A percentile compares a stretch with the other conserved stretches of the same genome.
These are phyloP conservation scores for Masnerella sp. DNA, from an alignment of 2,888 invertebrate species.

Conservation along the genomic window DNA sequence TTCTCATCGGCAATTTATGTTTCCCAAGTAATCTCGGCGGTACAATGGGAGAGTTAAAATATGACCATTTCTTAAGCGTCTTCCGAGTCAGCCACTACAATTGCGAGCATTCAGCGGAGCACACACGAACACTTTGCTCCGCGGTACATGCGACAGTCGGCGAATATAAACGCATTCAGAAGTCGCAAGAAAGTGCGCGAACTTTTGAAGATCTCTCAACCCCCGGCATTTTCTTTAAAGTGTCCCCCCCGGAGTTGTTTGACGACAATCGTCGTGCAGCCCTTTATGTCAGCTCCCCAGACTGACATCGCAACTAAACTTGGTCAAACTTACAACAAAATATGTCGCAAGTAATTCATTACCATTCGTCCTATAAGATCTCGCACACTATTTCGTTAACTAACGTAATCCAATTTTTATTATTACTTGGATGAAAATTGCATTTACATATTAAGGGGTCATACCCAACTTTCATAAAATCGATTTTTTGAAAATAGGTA, in stretches of 20 bases:
- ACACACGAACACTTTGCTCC: conserved; percentile 34
- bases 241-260: conserved; percentile 56
- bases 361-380: conserved; percentile 6
- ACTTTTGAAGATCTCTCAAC: conserved; percentile 58
- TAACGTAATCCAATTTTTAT: no score
- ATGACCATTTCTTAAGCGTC: conserved; percentile 64
- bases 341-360: conserved; percentile 32
- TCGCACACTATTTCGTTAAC: conserved; percentile 2
- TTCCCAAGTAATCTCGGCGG: conserved; percentile 68
- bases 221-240: conserved; percentile 55
- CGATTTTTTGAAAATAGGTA: no score
- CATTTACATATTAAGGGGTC: no score
- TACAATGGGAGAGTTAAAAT: conserved; percentile 69
- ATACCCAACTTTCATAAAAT: no score
- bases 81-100: conserved; percentile 59
- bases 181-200: conserved; percentile 54
- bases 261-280: conserved; percentile 50
- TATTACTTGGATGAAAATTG: no score
- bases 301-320: conserved; percentile 53
- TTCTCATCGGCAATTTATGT: conserved; percentile 66
- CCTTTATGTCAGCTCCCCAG: conserved; percentile 46
- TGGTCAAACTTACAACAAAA: conserved; percentile 45
- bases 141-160: conserved; percentile 32
- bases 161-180: conserved; percentile 55
- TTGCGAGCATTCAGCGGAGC: conserved; percentile 27